Evolutionary conservation across 2,113 vertebrate genomes (phyloP), one percentile per base, ranked within the genome.

Genomic region (Chlorodrepanis virens): DNA sequence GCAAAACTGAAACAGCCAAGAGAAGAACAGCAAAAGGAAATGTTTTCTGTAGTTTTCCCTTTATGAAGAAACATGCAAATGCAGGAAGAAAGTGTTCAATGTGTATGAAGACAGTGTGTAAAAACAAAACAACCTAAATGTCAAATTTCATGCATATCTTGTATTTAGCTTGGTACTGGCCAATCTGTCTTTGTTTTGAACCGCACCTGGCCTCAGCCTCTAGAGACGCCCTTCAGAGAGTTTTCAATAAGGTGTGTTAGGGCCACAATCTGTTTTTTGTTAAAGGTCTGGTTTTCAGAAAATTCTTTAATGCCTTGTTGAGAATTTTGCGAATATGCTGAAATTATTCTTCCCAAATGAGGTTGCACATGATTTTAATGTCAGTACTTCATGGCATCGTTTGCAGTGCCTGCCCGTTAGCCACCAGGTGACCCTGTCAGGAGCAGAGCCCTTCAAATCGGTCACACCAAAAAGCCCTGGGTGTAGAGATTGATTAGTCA

Each of bases 91-190:
- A 50, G 61, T 28, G n/a, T 74, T 33, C 24, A 29, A 65, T 1
- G 1, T 61, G 37, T 91, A 40, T 0, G 2, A 81, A 53, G 31
- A 14, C 0, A 0, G 12, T 31, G 14, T 27, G 6, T 50, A 56
- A 85, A 53, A 44, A 65, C 33, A 59, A 77, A 69, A 74, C 1
- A 1, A 44, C 31, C 19, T 72, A 28, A 42, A 39, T 17, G 21
- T 22, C 68, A 44, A 67, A 53, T 74, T 72, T 69, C 14, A 4
- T 56, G 28, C 14, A 13, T 70, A 23, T 21, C 4, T 70, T 83
- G 4, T 70, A 19, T 60, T 54, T 42, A 50, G 23, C 14, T 65
- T 54, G 11, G 23, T 49, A 8, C 40, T 29, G 31, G 52, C 53
- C 44, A 27, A 2, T 28, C 49, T 3, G 2, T 10, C 33, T 45